Conservation (phyloP, 2,888 invertebrate genomes). For the Pasiphila rectangulata region DNA sequence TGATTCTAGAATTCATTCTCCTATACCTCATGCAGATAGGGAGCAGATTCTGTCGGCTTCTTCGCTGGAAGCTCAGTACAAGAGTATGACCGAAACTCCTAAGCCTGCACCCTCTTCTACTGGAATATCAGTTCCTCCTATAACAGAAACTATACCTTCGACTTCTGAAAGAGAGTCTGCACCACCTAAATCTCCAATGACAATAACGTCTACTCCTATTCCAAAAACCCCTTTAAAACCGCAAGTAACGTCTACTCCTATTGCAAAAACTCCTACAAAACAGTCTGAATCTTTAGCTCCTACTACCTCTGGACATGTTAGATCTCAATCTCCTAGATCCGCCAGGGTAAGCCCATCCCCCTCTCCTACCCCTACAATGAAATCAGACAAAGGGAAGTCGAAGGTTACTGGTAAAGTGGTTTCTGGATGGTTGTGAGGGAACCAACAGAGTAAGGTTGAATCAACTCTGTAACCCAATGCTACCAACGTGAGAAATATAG, state of each 20-base stretch:
- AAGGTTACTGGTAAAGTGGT: slow-evolving; percentile 87
- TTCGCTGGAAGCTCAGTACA: slow-evolving; percentile 54
- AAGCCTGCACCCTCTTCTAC: neutral
- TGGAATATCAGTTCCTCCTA: neutral
- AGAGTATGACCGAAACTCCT: slow-evolving; percentile 35
- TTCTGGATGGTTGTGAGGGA: slow-evolving; percentile 85
- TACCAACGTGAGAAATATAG: neutral
- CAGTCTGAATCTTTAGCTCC: slow-evolving; percentile 1
- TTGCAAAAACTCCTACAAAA: slow-evolving; percentile 3
- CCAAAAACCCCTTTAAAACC: neutral
- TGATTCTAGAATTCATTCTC: slow-evolving; percentile 29
- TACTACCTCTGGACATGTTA: slow-evolving; percentile 14
- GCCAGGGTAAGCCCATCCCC: slow-evolving; percentile 63
- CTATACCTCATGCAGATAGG: slow-evolving; percentile 23
- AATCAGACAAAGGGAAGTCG: slow-evolving; percentile 83
- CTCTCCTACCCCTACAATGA: slow-evolving; percentile 56
- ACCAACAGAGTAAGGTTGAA: too few species aligned
- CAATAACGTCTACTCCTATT: neutral
- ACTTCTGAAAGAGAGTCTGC: neutral
- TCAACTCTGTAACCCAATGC: too few species aligned
- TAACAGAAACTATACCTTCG: neutral
- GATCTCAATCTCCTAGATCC: slow-evolving; percentile 42
- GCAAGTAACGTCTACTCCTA: neutral
- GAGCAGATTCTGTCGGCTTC: slow-evolving; percentile 69
- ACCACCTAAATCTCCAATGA: neutral